Conservation (phyloP, 2,113 vertebrate species). For the Cebus imitator region DNA sequence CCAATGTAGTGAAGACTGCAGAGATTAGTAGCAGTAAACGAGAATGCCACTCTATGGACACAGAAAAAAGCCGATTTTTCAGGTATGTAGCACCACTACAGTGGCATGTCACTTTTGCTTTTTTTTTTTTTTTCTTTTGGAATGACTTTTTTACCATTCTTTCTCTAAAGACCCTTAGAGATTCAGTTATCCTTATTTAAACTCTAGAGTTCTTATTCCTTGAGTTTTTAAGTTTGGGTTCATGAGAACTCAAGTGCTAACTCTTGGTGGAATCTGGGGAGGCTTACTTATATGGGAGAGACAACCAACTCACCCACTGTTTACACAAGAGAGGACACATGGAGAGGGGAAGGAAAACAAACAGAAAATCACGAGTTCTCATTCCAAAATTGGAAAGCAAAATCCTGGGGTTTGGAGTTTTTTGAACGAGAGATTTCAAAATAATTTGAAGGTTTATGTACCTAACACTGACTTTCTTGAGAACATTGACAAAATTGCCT, state of each 20-base stretch:
- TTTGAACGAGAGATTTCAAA: neutral
- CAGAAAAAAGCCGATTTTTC: constrained; percentile 93
- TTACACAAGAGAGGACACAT: neutral
- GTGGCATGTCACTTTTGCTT: neutral
- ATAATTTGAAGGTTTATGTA: neutral
- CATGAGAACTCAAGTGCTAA: neutral
- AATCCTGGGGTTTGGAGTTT: neutral
- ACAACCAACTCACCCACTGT: neutral
- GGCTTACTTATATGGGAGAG: neutral
- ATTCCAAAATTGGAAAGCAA: neutral
- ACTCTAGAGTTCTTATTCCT: neutral
- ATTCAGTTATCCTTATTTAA: neutral
- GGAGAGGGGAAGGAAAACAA: neutral
- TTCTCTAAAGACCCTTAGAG: neutral
- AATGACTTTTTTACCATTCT: neutral
- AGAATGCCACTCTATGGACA: constrained; percentile 95
- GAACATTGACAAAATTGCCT: neutral
- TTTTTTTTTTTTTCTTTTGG: neutral
- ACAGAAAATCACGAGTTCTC: no score
- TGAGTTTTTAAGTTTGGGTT: neutral
- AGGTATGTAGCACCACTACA: constrained; percentile 82
- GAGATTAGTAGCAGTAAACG: constrained; percentile 95
- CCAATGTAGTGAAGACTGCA: constrained; percentile 90
- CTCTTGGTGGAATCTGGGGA: rapidly evolving
- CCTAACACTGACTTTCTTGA: neutral